Conservation (phyloP, 2,888 invertebrate genomes). For the Acrobasis repandana region DNA sequence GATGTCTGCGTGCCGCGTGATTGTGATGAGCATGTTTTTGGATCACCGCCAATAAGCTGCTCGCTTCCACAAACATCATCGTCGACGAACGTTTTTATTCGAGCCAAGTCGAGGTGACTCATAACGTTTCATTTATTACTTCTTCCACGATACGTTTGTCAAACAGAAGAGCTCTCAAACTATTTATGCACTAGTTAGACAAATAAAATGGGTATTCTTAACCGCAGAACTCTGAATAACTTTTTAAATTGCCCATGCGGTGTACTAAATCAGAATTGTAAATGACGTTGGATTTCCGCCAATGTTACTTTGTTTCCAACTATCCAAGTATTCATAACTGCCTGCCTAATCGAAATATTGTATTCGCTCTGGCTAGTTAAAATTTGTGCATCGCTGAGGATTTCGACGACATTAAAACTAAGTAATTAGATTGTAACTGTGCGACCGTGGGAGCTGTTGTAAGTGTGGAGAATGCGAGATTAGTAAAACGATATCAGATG, state of each 20-base stretch:
- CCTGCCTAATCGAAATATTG: conserved; percentile 57
- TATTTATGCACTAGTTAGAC: conserved; percentile 39
- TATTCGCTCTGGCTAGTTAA: conserved; percentile 38
- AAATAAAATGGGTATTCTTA: conserved; percentile 35
- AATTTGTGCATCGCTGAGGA: conserved; percentile 36
- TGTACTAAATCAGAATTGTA: conserved; percentile 68
- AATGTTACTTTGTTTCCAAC: conserved; percentile 70
- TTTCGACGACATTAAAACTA: conserved; percentile 35
- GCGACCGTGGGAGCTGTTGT: conserved; percentile 54
- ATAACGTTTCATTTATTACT: conserved; percentile 49
- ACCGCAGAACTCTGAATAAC: conserved; percentile 46
- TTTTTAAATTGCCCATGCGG: conserved; percentile 64
- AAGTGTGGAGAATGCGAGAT: conserved; percentile 60
- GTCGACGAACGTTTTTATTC: conserved; percentile 53
- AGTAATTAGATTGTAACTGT: conserved; percentile 56
- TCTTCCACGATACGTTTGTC: conserved; percentile 42
- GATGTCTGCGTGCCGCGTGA: conserved; percentile 64
- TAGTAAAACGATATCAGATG: conserved; percentile 63
- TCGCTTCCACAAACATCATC: conserved; percentile 56
- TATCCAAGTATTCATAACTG: conserved; percentile 56
- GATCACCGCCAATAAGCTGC: conserved; percentile 57
- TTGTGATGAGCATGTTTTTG: conserved; percentile 63
- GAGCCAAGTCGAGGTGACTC: conserved; percentile 43
- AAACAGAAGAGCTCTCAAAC: conserved; percentile 41
- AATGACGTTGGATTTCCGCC: conserved; percentile 73